Evolutionary conservation across 2,888 invertebrate genomes (phyloP).

Genomic region (Pseudoips prasinana): DNA sequence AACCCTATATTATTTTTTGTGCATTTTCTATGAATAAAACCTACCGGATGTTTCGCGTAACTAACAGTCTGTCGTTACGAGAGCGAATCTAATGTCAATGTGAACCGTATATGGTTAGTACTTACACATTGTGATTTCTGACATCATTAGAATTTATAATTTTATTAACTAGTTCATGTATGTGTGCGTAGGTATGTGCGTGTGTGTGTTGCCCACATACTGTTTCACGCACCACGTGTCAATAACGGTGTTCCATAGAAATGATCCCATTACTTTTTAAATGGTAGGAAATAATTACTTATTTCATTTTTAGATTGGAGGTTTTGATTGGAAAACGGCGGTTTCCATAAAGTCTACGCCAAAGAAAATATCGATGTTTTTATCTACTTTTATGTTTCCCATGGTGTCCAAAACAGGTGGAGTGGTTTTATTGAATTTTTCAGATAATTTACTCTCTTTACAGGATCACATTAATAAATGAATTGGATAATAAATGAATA

Average conservation of each 20-base stretch:
- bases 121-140: conserved; percentile 29
- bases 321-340: too few species aligned
- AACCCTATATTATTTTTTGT: conserved; percentile 41
- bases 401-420: too few species aligned
- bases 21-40: conserved; percentile 37
- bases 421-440: too few species aligned
- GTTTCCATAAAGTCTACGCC: too few species aligned
- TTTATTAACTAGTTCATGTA: conserved; percentile 15
- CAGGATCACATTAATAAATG: too few species aligned
- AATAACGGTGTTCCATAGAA: conserved; percentile 27
- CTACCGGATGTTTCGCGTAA: conserved; percentile 52
- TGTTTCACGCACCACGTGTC: too few species aligned
- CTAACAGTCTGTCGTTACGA: conserved; percentile 46
- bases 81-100: conserved; percentile 50
- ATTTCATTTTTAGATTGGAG: too few species aligned
- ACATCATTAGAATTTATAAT: conserved; percentile 31
- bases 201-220: background rate
- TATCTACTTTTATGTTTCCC: too few species aligned
- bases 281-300: too few species aligned
- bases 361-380: too few species aligned
- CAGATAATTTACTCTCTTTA: too few species aligned
- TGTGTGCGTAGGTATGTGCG: background rate
- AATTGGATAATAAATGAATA: too few species aligned
- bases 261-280: conserved; percentile 11
- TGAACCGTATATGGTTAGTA: conserved; percentile 41